Conservation (phyloP, 1,140 invertebrate genomes). For the Plectus sambesii region DNA sequence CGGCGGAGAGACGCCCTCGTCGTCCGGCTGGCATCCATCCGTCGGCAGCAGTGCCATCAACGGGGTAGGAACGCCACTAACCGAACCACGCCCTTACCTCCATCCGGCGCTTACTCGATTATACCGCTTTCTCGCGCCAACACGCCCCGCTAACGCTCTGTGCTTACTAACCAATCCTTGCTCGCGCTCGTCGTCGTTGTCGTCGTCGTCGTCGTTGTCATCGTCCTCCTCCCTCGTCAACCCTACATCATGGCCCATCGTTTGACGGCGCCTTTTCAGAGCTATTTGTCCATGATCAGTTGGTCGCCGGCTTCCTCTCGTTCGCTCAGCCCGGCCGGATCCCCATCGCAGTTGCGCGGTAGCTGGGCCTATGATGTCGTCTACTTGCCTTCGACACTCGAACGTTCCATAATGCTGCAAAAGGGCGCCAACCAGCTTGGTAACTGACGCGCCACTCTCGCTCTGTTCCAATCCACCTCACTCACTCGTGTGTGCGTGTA, state of each 20-base stretch:
- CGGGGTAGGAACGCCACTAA: too few species aligned
- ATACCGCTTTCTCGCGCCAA: too few species aligned
- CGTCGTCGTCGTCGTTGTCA: conserved; percentile 2
- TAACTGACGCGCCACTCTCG: conserved; percentile 44
- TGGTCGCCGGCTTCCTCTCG: conserved; percentile 38
- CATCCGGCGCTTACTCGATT: too few species aligned
- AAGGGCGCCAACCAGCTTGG: conserved; percentile 54
- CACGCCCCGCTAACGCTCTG: conserved; percentile 17
- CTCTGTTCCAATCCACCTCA: too few species aligned
- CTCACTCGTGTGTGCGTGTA: too few species aligned
- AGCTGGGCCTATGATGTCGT: conserved; percentile 46
- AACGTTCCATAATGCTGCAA: conserved; percentile 54
- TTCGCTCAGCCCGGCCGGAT: conserved; percentile 37
- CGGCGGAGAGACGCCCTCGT: too few species aligned
- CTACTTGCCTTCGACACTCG: conserved; percentile 53
- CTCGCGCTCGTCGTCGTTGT: not conserved
- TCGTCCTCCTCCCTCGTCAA: not conserved
- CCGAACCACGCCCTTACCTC: too few species aligned
- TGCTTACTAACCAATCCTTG: not conserved
- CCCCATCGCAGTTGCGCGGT: conserved; percentile 29
- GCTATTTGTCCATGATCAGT: conserved; percentile 31
- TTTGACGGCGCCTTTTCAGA: conserved; percentile 23
- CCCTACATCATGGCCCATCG: not conserved
- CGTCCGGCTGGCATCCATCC: too few species aligned
- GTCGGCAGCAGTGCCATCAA: too few species aligned